Conservation (phyloP, 2,797 vertebrate species). For the Nasua narica region DNA sequence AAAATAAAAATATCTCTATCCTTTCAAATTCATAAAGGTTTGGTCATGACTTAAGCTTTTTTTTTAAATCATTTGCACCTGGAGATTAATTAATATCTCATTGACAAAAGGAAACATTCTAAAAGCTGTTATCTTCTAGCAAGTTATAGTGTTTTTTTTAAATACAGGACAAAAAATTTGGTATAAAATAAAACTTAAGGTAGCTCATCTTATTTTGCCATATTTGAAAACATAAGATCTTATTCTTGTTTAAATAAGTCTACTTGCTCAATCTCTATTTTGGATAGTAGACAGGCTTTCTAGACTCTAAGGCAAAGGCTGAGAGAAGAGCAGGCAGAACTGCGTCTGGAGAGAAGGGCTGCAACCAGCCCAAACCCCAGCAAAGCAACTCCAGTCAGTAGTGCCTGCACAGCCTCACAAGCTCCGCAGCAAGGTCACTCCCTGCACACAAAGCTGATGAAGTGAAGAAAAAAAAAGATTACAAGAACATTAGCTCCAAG, state of each 20-base stretch:
- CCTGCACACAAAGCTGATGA: not conserved
- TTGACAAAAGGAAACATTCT: not conserved
- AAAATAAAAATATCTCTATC: slow-evolving; percentile 22
- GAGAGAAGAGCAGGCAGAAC: not conserved
- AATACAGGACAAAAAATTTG: not conserved
- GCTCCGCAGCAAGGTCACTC: not conserved
- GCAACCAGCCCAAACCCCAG: not conserved
- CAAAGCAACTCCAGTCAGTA: not conserved
- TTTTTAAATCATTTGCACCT: not conserved
- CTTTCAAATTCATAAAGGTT: slow-evolving; percentile 19
- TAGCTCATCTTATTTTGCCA: not conserved
- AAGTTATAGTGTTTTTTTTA: not conserved
- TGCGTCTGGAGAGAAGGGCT: not conserved
- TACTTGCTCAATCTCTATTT: not conserved
- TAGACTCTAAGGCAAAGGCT: not conserved
- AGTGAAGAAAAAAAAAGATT: not conserved
- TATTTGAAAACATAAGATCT: not conserved
- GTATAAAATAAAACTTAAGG: not conserved
- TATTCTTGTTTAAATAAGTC: not conserved
- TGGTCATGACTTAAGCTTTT: not conserved
- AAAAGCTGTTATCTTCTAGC: not conserved
- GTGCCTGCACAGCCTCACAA: not conserved
- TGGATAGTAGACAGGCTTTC: not conserved
- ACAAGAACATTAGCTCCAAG: not conserved
- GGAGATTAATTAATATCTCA: not conserved